Evolutionary conservation across 2,888 invertebrate genomes (phyloP), one percentile per base, ranked within the genome.

Genomic region (Cosmia trapezina): DNA sequence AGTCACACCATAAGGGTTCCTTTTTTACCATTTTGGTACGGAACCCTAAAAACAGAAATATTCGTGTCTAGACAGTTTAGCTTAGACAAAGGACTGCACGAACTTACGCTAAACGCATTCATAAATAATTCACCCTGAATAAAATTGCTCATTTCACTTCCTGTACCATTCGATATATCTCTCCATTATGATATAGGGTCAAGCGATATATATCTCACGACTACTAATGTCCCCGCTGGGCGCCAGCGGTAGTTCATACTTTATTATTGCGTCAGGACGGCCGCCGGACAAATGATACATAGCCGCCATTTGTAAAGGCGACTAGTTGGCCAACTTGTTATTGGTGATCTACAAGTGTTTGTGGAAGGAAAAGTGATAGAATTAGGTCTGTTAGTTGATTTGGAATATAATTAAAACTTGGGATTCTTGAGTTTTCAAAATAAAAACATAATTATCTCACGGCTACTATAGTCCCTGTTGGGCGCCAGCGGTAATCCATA

Each of bases 171-270:
- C 70, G 63, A 74, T 80, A 80, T 78, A 82, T 81, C 76, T 70
- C 71, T 68, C 51, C 73, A 74, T 77, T 70, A 81, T 83, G 81
- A 86, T 77, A 81, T 74, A 82, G 70, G 74, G 76, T 81, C 75
- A 70, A 79, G 54, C 78, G 79, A 80, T 76, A 73, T 79, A 79
- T 78, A 80, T 80, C 63, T 77, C 76, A 65, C 82, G 81, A 72
- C 62, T n/a, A 22, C 57, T 69, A 45, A 45, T 56, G 59, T 66
- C 49, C 56, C 53, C 12, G 65, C 43, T 62, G 61, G 78, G 68
- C 56, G 63, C 78, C 78, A 49, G 63, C 17, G 49, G 62, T 51
- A 60, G 56, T 78, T 49, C 62, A 79, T 73, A 66, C 49, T 66
- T 69, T 69, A 73, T 78, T 78, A 66, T 69, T 62, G 37, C 57